Conservation (phyloP, 2,888 invertebrate species). For the Apotomis betuletana region DNA sequence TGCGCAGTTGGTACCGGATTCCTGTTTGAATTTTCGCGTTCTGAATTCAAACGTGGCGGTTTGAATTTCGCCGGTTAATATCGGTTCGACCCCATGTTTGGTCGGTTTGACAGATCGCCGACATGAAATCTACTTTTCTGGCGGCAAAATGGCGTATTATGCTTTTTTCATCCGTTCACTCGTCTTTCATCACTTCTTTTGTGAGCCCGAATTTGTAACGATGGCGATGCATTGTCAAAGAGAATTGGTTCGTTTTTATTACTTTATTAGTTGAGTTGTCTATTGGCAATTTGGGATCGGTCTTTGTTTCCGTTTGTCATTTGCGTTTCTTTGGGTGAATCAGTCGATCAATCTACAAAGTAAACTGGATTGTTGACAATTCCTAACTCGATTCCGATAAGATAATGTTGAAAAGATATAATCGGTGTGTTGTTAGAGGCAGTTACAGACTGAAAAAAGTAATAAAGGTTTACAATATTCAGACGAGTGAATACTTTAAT, state of each 20-base stretch:
- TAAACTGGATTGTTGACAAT: conserved; percentile 25
- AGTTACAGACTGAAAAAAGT: conserved; percentile 45
- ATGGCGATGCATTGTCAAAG: conserved; percentile 65
- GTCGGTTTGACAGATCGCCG: conserved; percentile 82
- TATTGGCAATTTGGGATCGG: conserved; percentile 49
- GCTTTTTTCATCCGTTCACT: conserved; percentile 76
- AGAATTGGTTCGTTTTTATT: conserved; percentile 70
- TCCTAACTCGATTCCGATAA: conserved; percentile 23
- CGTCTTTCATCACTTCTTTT: conserved; percentile 82
- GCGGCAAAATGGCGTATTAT: conserved; percentile 80
- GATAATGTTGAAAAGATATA: conserved; percentile 4
- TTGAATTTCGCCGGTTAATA: conserved; percentile 67
- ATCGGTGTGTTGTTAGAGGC: not conserved
- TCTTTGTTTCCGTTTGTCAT: conserved; percentile 45
- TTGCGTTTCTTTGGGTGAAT: conserved; percentile 36
- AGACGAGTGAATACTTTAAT: conserved; percentile 50
- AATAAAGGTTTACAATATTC: conserved; percentile 29
- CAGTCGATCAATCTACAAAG: conserved; percentile 45
- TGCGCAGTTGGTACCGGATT: conserved; percentile 66
- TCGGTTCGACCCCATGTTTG: conserved; percentile 69
- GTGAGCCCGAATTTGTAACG: conserved; percentile 70
- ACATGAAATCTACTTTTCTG: conserved; percentile 78
- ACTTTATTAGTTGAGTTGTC: conserved; percentile 60
- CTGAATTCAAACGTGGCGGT: conserved; percentile 58
- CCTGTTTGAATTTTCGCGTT: conserved; percentile 59